phyloP scores from a whole-genome alignment of 2,113 vertebrate genomes.

The Plotosus lineatus region DNA sequence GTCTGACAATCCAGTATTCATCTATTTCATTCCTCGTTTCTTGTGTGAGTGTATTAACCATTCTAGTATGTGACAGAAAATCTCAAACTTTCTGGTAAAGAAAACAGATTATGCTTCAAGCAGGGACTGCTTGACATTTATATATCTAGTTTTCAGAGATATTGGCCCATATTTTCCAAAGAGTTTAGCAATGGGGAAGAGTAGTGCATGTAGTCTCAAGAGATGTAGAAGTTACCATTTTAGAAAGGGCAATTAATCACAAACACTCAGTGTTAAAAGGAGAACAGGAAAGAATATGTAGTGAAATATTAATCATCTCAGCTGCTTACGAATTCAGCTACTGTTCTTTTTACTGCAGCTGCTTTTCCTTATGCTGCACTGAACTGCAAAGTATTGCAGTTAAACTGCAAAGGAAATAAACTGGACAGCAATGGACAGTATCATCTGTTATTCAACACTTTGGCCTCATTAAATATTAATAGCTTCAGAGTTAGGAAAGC shows the following conservation, averaged over 20 bases:
- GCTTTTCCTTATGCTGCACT: not conserved
- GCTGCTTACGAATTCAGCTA: conserved; percentile 13
- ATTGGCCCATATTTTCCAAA: conserved; percentile 24
- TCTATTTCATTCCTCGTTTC: not conserved
- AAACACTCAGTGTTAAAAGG: conserved; percentile 3
- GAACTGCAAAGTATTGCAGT: not conserved
- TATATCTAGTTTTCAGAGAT: conserved; percentile 4
- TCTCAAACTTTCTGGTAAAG: not conserved
- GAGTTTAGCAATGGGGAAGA: conserved; percentile 23
- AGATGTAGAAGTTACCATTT: conserved; percentile 30
- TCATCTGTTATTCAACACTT: not conserved
- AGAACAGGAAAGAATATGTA: conserved; percentile 8
- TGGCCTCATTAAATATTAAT: not conserved
- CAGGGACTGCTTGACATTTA: not conserved
- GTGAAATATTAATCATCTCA: conserved; percentile 38
- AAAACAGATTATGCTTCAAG: not conserved
- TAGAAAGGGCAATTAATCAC: conserved; percentile 43
- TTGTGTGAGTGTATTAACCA: conserved; percentile 20
- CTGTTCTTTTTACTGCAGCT: not conserved
- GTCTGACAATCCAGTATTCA: not conserved
- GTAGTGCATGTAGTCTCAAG: conserved; percentile 9
- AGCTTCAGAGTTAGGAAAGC: not conserved
- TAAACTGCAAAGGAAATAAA: not conserved
- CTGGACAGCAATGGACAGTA: not conserved
- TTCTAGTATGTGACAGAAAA: conserved; percentile 7